Percentiles rank a stretch among this genome's conserved stretches.
phyloP scores from a whole-genome alignment of 2,797 vertebrate species.

The Danio jaintianensis region DNA sequence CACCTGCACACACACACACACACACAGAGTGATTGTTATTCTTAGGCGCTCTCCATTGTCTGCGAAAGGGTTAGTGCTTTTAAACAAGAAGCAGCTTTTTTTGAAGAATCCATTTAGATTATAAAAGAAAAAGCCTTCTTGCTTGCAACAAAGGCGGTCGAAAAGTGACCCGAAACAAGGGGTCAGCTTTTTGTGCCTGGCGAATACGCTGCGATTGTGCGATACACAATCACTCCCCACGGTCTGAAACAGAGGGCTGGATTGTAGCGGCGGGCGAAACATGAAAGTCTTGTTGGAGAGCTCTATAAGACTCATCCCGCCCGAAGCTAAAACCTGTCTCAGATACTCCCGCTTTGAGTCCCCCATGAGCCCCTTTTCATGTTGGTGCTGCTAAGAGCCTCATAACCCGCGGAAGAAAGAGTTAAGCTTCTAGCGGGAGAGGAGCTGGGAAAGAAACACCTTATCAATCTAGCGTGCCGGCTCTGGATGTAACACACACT shows the following conservation, averaged over 20 bases:
- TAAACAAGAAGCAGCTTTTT: conserved; percentile 43
- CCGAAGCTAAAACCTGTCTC: conserved; percentile 66
- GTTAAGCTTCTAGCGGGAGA: conserved; percentile 65
- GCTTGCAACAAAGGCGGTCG: conserved; percentile 11
- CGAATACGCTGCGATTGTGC: neutral
- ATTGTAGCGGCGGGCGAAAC: neutral
- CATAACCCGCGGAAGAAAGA: conserved; percentile 68
- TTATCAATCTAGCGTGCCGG: conserved; percentile 44
- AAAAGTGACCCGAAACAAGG: conserved; percentile 30
- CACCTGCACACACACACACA: conserved; percentile 35
- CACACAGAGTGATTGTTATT: conserved; percentile 56
- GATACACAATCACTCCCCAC: neutral
- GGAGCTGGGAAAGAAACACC: conserved; percentile 71
- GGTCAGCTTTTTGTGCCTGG: conserved; percentile 26
- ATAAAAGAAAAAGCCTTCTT: neutral
- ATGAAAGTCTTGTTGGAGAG: conserved; percentile 43
- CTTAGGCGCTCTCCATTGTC: conserved; percentile 65
- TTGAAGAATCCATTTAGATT: conserved; percentile 38
- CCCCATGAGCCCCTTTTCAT: conserved; percentile 70
- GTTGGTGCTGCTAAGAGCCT: conserved; percentile 70
- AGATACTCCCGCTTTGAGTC: conserved; percentile 58
- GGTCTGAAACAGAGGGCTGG: conserved; percentile 23
- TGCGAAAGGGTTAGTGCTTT: conserved; percentile 41
- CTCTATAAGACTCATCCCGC: conserved; percentile 34
- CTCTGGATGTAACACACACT: conserved; percentile 42